Percentiles rank a stretch among this genome's conserved stretches.
phyloP scores from a whole-genome alignment of 1,140 invertebrate species.

The Ips typographus region DNA sequence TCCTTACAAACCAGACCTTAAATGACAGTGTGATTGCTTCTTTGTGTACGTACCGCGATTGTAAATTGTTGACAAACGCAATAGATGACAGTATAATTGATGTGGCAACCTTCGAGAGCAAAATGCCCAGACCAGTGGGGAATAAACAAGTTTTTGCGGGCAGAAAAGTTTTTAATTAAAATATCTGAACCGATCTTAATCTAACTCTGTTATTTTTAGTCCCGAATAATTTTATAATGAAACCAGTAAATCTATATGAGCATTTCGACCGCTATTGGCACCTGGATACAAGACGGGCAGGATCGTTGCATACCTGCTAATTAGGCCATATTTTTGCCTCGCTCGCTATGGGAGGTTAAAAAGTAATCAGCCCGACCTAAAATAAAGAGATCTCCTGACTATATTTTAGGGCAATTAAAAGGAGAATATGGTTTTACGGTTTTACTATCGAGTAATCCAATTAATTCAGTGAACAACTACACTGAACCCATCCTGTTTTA shows the following conservation, averaged over 20 bases:
- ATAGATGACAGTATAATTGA: background rate
- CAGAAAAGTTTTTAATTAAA: slow-evolving; percentile 46
- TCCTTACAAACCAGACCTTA: too few relatives aligned
- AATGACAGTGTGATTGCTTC: too few relatives aligned
- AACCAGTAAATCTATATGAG: slow-evolving; percentile 39
- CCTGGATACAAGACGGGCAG: slow-evolving; percentile 28
- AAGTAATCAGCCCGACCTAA: slow-evolving; percentile 26
- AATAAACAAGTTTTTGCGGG: slow-evolving; percentile 30
- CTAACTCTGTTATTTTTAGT: slow-evolving; percentile 39
- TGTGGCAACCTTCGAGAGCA: slow-evolving; percentile 4
- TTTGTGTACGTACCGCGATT: too few relatives aligned
- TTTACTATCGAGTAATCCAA: slow-evolving; percentile 6
- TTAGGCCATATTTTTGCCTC: slow-evolving; percentile 37
- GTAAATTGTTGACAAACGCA: too few relatives aligned
- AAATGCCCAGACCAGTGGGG: slow-evolving; percentile 13
- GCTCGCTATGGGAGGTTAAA: slow-evolving; percentile 32
- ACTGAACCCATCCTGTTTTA: background rate
- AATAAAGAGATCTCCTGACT: slow-evolving; percentile 23
- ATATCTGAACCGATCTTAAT: slow-evolving; percentile 43
- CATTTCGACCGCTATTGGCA: slow-evolving; percentile 31
- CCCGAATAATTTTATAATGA: slow-evolving; percentile 42
- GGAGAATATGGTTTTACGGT: slow-evolving; percentile 25
- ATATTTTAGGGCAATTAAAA: slow-evolving; percentile 26
- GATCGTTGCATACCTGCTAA: slow-evolving; percentile 38
- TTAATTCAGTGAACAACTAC: slow-evolving; percentile 10